These are phyloP conservation scores for Lepilemur septentrionalis DNA, from an alignment of 2,797 vertebrate species.

Conservation along the genomic window DNA sequence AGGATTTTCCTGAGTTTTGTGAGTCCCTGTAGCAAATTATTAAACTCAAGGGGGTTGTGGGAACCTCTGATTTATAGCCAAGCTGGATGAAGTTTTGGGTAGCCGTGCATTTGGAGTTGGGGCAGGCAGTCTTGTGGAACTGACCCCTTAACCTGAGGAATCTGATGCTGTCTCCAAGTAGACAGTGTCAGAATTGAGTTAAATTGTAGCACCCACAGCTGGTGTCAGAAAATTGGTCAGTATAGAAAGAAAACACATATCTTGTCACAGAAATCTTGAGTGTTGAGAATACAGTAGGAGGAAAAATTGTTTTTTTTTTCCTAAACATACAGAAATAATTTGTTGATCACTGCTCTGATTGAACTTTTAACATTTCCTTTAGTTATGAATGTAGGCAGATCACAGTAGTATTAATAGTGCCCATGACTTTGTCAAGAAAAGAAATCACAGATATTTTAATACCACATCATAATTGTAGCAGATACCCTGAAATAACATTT, in stretches of 20 bases:
- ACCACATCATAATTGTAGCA: neutral
- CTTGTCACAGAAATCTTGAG: neutral
- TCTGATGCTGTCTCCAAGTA: neutral
- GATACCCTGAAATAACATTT: neutral
- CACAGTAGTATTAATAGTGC: neutral
- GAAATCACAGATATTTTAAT: neutral
- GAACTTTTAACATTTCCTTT: neutral
- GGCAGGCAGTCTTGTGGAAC: neutral
- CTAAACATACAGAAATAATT: neutral
- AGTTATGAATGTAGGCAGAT: neutral
- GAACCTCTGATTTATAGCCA: neutral
- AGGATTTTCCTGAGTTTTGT: neutral
- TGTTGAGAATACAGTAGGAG: neutral
- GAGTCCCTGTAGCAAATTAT: neutral
- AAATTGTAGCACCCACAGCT: neutral
- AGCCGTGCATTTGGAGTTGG: neutral
- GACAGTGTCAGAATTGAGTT: neutral
- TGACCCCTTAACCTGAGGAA: neutral
- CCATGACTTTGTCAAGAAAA: neutral
- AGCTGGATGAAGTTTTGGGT: neutral
- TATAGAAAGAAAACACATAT: neutral
- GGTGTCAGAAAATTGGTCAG: neutral
- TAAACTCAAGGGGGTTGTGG: neutral
- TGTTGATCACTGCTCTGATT: neutral
- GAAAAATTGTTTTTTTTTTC: neutral